Evolutionary conservation across 2,113 vertebrate species (phyloP).

Genomic region (Nannobrachium achirus): DNA sequence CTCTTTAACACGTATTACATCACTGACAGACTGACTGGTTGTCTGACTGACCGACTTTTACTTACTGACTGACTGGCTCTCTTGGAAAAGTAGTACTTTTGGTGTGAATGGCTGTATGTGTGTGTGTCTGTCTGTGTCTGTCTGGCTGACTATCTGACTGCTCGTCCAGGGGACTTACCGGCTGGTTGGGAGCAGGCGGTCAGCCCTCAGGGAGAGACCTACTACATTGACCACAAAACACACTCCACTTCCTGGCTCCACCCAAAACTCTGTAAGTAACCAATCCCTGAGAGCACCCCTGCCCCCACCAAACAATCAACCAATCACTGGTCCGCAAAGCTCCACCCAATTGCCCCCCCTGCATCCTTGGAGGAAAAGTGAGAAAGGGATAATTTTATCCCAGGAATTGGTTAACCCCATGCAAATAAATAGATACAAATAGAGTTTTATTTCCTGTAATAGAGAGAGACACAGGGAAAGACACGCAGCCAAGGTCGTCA

Average conservation of each 20-base stretch:
- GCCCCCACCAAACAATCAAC: constrained; percentile 4
- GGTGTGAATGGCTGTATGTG: background rate
- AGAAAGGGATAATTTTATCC: too few species aligned
- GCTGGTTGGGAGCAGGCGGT: constrained; percentile 64
- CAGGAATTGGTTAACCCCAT: too few species aligned
- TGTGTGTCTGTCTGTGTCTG: background rate
- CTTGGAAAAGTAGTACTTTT: too few species aligned
- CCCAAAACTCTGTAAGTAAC: constrained; percentile 60
- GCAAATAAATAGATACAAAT: too few species aligned
- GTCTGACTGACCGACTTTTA: too few species aligned
- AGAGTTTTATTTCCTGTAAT: too few species aligned
- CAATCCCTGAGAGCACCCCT: background rate
- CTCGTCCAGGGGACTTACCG: constrained; percentile 57
- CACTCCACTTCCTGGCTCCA: constrained; percentile 67
- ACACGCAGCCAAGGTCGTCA: too few species aligned
- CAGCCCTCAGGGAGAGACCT: constrained; percentile 65
- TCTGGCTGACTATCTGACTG: background rate
- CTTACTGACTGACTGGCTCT: too few species aligned
- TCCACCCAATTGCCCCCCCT: background rate
- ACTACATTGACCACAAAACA: constrained; percentile 72
- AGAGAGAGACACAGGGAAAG: too few species aligned
- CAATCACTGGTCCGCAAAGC: background rate
- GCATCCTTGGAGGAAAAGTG: too few species aligned
- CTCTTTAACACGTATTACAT: too few species aligned
- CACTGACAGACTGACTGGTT: too few species aligned